Percentiles rank a stretch among this genome's conserved stretches.
phyloP scores from a whole-genome alignment of 2,888 invertebrate species.

The Polydrusus tereticollis region DNA sequence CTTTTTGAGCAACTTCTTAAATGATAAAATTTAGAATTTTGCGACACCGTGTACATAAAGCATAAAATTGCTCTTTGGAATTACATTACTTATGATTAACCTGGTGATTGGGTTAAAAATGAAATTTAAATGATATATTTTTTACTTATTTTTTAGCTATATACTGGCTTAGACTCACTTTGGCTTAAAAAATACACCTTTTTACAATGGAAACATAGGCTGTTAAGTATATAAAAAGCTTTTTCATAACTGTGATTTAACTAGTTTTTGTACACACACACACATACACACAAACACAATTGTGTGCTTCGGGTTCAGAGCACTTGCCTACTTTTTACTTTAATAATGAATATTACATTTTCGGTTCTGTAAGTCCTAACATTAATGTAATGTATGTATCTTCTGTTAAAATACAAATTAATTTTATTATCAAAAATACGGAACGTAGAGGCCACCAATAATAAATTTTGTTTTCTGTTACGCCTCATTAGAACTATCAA shows the following conservation, averaged over 20 bases:
- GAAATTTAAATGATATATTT: not conserved
- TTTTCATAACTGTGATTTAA: constrained; percentile 25
- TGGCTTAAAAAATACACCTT: constrained; percentile 1
- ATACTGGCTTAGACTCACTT: not conserved
- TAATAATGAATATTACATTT: not conserved
- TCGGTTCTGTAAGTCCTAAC: too few relatives aligned
- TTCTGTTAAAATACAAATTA: too few relatives aligned
- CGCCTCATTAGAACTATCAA: too few relatives aligned
- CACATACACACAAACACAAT: not conserved
- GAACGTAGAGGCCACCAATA: too few relatives aligned
- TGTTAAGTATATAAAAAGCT: constrained; percentile 23
- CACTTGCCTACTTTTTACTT: not conserved
- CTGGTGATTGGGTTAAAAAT: not conserved
- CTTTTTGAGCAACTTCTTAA: too few relatives aligned
- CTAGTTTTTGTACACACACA: not conserved
- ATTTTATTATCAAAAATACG: too few relatives aligned
- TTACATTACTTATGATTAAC: not conserved
- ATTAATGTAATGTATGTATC: too few relatives aligned
- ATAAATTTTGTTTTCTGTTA: too few relatives aligned
- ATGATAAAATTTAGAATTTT: too few relatives aligned
- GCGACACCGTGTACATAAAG: too few relatives aligned
- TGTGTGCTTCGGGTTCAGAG: not conserved
- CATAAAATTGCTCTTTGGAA: too few relatives aligned
- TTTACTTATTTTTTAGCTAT: not conserved
- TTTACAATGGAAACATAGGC: constrained; percentile 1